Base-by-base conservation (phyloP, 1,140 invertebrate genomes). In the Aphis craccivora region DNA sequence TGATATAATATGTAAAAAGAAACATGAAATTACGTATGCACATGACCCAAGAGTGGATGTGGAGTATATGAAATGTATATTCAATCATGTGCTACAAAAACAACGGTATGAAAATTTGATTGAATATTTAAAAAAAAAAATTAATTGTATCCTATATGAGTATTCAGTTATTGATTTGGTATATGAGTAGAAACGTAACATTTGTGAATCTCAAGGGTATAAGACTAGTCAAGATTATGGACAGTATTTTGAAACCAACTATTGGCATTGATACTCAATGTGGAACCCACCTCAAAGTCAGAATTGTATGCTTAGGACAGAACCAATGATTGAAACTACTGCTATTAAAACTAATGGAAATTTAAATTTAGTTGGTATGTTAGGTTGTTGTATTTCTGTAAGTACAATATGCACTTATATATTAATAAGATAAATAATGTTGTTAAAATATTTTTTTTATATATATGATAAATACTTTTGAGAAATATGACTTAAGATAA, bases 221-320 rank as follows among this genome's bases (percentile, higher is more conserved):
- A 94, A 94, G 30, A 94, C 94, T 20, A 94, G 90, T 51, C 94
- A 95, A 35, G 96, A 96, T 94, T 97, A 97, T 95, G 96, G 96
- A 93, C 96, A 96, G 94, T 97, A 97, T 95, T 97, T 97, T 95
- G 97, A 97, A 95, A 94, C 94, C 76, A 93, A 93, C 48, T 93
- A 93, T 43, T 93, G 91, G 91, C 81, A 93, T 86, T 81, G 81
- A n/a, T 93, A 93, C 35, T 55, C 81, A 37, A 43, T 86, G 35
- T 93, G 91, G 91, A 93, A 93, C 25, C 91, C 86, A 43, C 22
- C 91, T 8, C n/a, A 20, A 43, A 84, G 30, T 86, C 81, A 86
- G 40, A 93, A 93, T 14, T 86, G 48, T 93, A 1, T 93, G 8
- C 91, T 35, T n/a, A 93, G 60, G 23, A 35, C 22, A 7, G 91